Evolutionary conservation across 2,888 invertebrate species (phyloP), one percentile per base, ranked within the genome.

Genomic region (Timema cristinae): DNA sequence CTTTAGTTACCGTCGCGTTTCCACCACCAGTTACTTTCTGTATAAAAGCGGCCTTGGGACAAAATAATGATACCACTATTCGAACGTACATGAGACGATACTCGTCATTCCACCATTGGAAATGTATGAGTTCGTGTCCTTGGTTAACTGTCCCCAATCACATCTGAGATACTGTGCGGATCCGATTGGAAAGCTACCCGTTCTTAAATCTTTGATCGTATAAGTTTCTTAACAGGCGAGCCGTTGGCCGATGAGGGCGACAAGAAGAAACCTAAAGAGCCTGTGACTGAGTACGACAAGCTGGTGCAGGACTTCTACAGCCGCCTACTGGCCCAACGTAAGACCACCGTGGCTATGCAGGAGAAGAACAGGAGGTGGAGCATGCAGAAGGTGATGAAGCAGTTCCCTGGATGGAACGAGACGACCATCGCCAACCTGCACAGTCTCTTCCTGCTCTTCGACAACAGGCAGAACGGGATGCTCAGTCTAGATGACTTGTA

Each of bases 361-460:
- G 86, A 86, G 75, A 84, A 85, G 75, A 86, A 86, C 77, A 83
- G 85, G 7, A 82, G 85, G 52, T 85, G 85, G 84, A 85, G 85
- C 76, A 83, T 85, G 78, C 84, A 85, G 80, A 85, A 84, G 77
- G 84, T 85, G 68, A 83, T 85, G 69, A 81, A 81, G 73, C 81
- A 83, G 16, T 87, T 85, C 79, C 85, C 86, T 0, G 86, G 86
- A 4, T 87, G 87, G 87, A 86, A 86, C 77, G 86, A 86, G 77
- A 82, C 86, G 72, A 86, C 87, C 66, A 84, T 87, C 71, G 84
- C 86, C 48, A 86, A 87, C 78, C 80, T 87, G 72, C 87, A 87
- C 79, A 86, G 86, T 73, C 77, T 86, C 66, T 87, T 86, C 78
- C 79, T 87, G 63, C 80, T 86, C 68, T 87, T 87, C 75, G 86